Conservation (phyloP, 2,113 vertebrate genomes). For the Garra rufa region DNA sequence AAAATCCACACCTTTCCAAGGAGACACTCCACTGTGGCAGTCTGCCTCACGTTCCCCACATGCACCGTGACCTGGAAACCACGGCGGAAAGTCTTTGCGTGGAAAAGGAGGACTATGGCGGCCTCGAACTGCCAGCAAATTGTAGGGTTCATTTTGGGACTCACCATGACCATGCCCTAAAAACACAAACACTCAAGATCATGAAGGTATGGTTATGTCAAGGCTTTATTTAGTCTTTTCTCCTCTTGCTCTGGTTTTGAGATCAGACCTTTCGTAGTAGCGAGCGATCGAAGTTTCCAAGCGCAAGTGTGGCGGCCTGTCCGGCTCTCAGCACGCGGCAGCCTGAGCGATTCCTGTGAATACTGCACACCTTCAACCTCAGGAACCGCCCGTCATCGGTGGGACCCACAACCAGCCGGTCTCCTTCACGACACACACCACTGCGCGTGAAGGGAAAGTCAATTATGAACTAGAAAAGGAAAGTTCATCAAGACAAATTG, state of each 20-base stretch:
- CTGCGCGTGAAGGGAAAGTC: conserved; percentile 67
- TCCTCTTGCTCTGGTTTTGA: neutral
- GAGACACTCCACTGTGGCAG: conserved; percentile 89
- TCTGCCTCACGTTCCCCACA: conserved; percentile 93
- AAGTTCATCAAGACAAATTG: neutral
- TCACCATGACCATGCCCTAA: conserved; percentile 98
- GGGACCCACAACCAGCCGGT: conserved; percentile 91
- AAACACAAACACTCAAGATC: conserved; percentile 23
- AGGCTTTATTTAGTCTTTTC: neutral
- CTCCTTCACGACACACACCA: conserved; percentile 93
- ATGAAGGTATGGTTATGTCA: neutral
- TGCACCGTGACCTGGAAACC: conserved; percentile 96
- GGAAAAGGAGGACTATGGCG: conserved; percentile 93
- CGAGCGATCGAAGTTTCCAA: conserved; percentile 54
- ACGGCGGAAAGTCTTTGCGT: conserved; percentile 92
- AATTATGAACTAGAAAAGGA: neutral
- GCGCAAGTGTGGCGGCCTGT: conserved; percentile 72
- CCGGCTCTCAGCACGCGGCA: conserved; percentile 90
- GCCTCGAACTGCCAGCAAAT: conserved; percentile 95
- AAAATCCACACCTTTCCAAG: conserved; percentile 86
- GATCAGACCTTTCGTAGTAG: conserved; percentile 47
- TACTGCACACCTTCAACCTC: conserved; percentile 90
- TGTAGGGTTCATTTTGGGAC: conserved; percentile 95
- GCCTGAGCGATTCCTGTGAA: conserved; percentile 94
- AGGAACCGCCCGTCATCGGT: conserved; percentile 91